Percentiles rank a stretch among this genome's conserved stretches.
Conservation (phyloP, 2,888 invertebrate species). For the Linnaemya tessellans region DNA sequence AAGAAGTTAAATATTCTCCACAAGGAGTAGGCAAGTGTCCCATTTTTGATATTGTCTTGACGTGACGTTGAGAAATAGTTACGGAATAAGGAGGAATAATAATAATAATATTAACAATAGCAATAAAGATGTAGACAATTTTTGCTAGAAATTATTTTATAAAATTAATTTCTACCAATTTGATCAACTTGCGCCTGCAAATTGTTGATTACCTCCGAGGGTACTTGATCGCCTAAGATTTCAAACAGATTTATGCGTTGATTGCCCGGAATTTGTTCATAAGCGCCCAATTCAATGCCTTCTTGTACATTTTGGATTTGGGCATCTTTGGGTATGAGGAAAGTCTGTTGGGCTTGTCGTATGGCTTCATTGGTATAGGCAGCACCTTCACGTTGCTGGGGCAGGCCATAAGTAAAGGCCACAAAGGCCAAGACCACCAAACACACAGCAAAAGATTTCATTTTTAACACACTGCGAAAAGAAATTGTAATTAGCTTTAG, state of each 20-base stretch:
- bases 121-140: conserved; percentile 31
- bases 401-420: conserved; percentile 74
- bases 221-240: conserved; percentile 93
- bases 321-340: conserved; percentile 93
- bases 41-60: too few species aligned
- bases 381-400: conserved; percentile 90
- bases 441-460: conserved; percentile 73
- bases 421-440: conserved; percentile 73
- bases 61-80: too few species aligned
- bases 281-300: conserved; percentile 93
- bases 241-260: conserved; percentile 93
- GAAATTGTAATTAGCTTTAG: neutral
- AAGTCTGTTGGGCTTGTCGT: conserved; percentile 93
- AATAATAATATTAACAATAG: too few species aligned
- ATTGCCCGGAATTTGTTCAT: conserved; percentile 93
- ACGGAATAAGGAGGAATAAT: too few species aligned
- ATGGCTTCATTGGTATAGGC: conserved; percentile 94
- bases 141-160: conserved; percentile 8
- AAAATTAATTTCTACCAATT: conserved; percentile 87
- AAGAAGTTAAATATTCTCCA: too few species aligned
- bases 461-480: conserved; percentile 58
- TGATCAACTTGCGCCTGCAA: conserved; percentile 93
- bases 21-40: too few species aligned
- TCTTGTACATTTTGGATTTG: conserved; percentile 94
- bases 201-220: conserved; percentile 94